These are phyloP conservation scores for Pavo muticus DNA, from an alignment of 2,113 vertebrate species.

Conservation along the genomic window DNA sequence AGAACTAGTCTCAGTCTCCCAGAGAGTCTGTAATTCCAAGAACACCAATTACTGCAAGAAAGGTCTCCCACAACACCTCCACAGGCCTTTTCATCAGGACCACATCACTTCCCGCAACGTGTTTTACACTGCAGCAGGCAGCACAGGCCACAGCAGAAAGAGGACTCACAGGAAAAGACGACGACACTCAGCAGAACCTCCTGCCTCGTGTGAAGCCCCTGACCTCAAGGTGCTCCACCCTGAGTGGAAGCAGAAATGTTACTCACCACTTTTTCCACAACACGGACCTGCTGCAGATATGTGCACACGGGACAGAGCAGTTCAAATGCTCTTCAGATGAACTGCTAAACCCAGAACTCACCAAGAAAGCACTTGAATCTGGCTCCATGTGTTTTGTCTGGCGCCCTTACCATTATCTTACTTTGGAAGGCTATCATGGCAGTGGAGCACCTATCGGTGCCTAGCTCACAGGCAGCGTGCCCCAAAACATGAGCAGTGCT, in stretches of 20 bases:
- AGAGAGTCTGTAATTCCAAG: constrained; percentile 1
- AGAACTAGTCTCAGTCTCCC: not conserved
- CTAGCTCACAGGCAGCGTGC: not conserved
- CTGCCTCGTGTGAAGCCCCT: not conserved
- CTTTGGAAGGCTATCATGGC: not conserved
- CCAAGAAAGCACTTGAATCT: not conserved
- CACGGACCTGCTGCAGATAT: not conserved
- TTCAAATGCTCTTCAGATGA: not conserved
- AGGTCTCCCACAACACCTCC: not conserved
- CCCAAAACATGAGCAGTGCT: not conserved
- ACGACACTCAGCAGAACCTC: not conserved
- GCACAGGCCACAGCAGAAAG: not conserved
- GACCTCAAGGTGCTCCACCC: not conserved
- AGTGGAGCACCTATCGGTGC: not conserved
- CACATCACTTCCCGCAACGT: not conserved
- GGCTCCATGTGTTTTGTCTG: accelerated
- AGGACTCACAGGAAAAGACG: accelerated
- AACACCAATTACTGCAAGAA: not conserved
- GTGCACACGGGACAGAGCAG: not conserved
- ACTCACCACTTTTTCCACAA: not conserved
- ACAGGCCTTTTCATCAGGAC: not conserved
- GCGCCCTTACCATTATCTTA: not conserved
- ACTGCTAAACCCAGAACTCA: not conserved
- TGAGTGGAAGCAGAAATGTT: accelerated
- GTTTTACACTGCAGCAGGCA: not conserved